These are phyloP conservation scores for Sarcophaga peregrina DNA, from an alignment of 1,140 invertebrate species.

Conservation along the genomic window DNA sequence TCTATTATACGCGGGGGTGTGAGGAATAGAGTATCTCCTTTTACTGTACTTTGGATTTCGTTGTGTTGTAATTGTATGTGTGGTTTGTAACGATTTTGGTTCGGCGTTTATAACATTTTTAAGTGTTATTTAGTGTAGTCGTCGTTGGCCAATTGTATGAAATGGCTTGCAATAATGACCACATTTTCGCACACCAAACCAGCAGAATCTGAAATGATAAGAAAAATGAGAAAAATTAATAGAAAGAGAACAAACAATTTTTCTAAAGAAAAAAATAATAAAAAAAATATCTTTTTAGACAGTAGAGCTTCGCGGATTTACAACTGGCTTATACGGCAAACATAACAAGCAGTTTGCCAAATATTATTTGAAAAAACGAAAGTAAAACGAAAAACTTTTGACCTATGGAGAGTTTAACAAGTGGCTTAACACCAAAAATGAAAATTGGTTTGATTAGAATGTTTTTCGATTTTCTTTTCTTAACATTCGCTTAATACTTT, in stretches of 20 bases:
- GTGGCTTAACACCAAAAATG: background rate
- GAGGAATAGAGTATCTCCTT: too few species aligned
- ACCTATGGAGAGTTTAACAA: background rate
- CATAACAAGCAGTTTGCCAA: too few species aligned
- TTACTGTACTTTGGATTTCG: background rate
- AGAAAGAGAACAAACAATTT: background rate
- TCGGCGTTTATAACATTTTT: background rate
- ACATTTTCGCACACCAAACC: constrained; percentile 7
- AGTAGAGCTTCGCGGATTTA: too few species aligned
- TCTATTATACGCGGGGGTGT: too few species aligned
- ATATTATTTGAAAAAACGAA: background rate
- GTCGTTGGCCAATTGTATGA: constrained; percentile 13
- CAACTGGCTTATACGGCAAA: too few species aligned
- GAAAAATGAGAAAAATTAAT: background rate
- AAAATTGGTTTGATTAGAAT: too few species aligned
- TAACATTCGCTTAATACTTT: too few species aligned
- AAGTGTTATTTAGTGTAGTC: constrained; percentile 31
- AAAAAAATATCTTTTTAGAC: background rate
- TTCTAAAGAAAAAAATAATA: background rate
- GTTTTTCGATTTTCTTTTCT: too few species aligned
- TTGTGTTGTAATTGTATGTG: constrained; percentile 8
- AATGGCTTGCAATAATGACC: constrained; percentile 18
- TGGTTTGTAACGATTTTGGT: background rate
- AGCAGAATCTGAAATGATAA: background rate
- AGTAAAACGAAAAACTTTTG: background rate